A percentile compares a stretch with the other conserved stretches of the same genome.
Conservation (phyloP, 1,140 invertebrate species). For the Lepidurus arcticus region DNA sequence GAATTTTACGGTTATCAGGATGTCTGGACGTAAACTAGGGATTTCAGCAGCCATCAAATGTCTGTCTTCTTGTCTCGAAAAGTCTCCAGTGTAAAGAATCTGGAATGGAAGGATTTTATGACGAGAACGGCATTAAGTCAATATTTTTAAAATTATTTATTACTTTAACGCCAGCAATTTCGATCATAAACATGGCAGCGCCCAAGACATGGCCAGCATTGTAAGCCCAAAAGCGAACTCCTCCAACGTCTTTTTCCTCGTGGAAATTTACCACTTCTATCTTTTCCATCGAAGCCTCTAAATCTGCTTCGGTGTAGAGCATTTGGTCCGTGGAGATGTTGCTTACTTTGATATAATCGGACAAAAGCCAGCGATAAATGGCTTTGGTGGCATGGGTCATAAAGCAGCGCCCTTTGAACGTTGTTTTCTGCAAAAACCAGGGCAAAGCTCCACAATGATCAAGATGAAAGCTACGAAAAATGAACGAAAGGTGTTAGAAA, state of each 20-base stretch:
- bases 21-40: conserved; percentile 89
- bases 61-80: conserved; percentile 95
- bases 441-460: conserved; percentile 97
- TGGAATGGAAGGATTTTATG: conserved; percentile 40
- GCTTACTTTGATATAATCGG: conserved; percentile 95
- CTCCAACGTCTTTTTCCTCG: conserved; percentile 95
- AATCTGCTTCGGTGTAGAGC: conserved; percentile 94
- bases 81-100: conserved; percentile 96
- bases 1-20: conserved; percentile 75
- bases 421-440: conserved; percentile 96
- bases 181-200: conserved; percentile 99
- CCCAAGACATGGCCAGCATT: conserved; percentile 98
- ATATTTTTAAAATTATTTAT: background rate
- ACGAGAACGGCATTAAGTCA: too few species aligned
- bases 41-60: conserved; percentile 99
- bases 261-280: conserved; percentile 99
- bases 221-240: conserved; percentile 97
- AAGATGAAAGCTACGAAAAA: conserved; percentile 78
- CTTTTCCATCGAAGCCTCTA: conserved; percentile 96
- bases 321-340: conserved; percentile 96
- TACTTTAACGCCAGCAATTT: conserved; percentile 94
- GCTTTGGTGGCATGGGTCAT: conserved; percentile 99
- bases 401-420: conserved; percentile 95
- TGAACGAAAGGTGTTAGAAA: background rate
- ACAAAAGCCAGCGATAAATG: conserved; percentile 96